Base-by-base conservation (phyloP, 2,797 vertebrate species). In the Anableps anableps region DNA sequence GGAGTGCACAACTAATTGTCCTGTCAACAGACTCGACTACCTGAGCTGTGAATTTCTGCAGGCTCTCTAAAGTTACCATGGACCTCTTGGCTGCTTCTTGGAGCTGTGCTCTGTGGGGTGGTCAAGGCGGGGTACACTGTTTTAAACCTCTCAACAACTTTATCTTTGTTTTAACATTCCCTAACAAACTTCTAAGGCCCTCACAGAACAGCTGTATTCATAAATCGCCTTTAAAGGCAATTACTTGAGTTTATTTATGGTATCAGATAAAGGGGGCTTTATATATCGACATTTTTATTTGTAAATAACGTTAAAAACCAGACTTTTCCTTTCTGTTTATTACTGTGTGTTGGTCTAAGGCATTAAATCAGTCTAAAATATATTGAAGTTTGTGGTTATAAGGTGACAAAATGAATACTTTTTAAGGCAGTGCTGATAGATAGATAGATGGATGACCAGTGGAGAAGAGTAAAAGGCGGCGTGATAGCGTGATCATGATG, bases 401-500 rank as follows among this genome's bases (percentile, higher is more conserved):
- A 68, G 10, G 34, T 66, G 55, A 60, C 10, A 60, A 29, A 21
- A 8, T 64, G 2, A 16, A 43, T n/a, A 23, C 64, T 70, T n/a
- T 14, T 16, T 26, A 70, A 16, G 66, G 66, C 66, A 43, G 23
- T 70, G 38, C 14, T 87, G 70, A 80, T 58, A 80, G 76, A 86
- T 29, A 79, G 77, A 83, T 23, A 80, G 79, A 76, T 48, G 64
- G 77, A 82, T 36, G 82, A 26, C 80, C 38, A 83, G 73, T 70
- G 66, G 90, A 86, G 83, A 71, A 72, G 74, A 84, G 74, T 80
- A 55, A 91, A 79, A 79, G 79, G 83, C 62, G 76, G 88, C 5
- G 73, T 91, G 90, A 88, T 70, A 80, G 91, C 60, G 80, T 92
- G 92, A 93, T 85, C 85, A 85, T 86, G 85, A 93, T 83, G 82